Evolutionary conservation across 2,888 invertebrate genomes (phyloP).

Genomic region (Drosophila fungiperda): DNA sequence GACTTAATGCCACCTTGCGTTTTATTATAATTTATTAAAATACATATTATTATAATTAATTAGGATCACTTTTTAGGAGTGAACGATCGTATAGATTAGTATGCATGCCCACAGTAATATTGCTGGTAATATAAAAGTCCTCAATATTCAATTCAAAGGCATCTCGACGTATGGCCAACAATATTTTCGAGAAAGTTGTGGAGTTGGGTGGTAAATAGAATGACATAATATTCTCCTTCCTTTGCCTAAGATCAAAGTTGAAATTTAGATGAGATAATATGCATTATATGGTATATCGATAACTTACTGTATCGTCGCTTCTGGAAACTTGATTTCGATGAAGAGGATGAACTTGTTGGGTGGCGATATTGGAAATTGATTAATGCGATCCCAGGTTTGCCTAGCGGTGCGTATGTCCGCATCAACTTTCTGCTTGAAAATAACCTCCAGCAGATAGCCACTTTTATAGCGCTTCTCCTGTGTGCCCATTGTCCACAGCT

Average conservation of each 20-base stretch:
- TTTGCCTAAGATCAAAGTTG: constrained; percentile 24
- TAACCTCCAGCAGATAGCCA: constrained; percentile 62
- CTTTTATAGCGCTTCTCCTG: constrained; percentile 19
- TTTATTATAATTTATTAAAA: not conserved
- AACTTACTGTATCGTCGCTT: constrained; percentile 53
- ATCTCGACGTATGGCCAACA: constrained; percentile 51
- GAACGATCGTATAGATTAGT: constrained; percentile 36
- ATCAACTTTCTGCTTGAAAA: constrained; percentile 60
- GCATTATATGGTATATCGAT: no score
- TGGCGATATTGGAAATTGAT: constrained; percentile 56
- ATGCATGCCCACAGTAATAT: constrained; percentile 34
- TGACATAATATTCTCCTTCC: constrained; percentile 34
- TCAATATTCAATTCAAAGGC: constrained; percentile 67
- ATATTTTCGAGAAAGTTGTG: constrained; percentile 53
- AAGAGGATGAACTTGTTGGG: constrained; percentile 56
- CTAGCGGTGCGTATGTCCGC: constrained; percentile 45
- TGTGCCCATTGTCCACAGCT: constrained; percentile 44
- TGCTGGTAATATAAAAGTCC: constrained; percentile 61
- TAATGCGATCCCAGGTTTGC: constrained; percentile 57
- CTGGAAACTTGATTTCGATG: constrained; percentile 63
- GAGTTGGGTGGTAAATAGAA: constrained; percentile 43
- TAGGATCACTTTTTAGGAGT: constrained; percentile 4
- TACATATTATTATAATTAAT: not conserved
- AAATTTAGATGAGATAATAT: not conserved
- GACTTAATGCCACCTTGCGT: not conserved